Conservation (phyloP, 2,888 invertebrate genomes). For the Sycophila texana region DNA sequence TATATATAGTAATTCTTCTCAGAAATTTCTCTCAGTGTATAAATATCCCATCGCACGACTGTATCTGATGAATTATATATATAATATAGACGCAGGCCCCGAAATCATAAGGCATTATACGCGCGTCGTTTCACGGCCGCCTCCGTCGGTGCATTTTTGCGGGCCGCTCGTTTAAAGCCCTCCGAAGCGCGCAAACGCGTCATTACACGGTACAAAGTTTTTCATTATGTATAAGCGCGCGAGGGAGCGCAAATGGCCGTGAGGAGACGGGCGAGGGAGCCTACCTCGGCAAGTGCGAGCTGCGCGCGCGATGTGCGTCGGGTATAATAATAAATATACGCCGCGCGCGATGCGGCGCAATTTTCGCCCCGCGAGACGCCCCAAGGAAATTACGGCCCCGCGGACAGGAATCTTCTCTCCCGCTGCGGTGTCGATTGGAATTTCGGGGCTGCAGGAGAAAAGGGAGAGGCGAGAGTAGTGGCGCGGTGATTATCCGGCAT, state of each 20-base stretch:
- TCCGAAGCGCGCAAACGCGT: conserved; percentile 30
- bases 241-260: conserved; percentile 20
- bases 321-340: conserved; percentile 33
- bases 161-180: conserved; percentile 30
- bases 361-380: no score
- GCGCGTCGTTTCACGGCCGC: conserved; percentile 1
- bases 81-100: neutral
- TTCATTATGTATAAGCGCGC: conserved; percentile 48
- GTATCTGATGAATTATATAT: neutral
- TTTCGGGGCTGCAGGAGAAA: neutral
- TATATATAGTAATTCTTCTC: no score
- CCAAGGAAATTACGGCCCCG: neutral
- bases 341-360: neutral
- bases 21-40: no score
- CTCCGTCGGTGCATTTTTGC: conserved; percentile 23
- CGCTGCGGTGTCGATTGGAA: conserved; percentile 20
- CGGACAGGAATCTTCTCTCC: neutral
- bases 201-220: conserved; percentile 56
- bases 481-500: no score
- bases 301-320: neutral
- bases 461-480: neutral
- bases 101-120: conserved; percentile 24
- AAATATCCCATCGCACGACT: neutral
- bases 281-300: no score
- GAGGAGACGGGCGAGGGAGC: no score